Conservation (phyloP, 2,888 invertebrate genomes). For the Pterostichus madidus region DNA sequence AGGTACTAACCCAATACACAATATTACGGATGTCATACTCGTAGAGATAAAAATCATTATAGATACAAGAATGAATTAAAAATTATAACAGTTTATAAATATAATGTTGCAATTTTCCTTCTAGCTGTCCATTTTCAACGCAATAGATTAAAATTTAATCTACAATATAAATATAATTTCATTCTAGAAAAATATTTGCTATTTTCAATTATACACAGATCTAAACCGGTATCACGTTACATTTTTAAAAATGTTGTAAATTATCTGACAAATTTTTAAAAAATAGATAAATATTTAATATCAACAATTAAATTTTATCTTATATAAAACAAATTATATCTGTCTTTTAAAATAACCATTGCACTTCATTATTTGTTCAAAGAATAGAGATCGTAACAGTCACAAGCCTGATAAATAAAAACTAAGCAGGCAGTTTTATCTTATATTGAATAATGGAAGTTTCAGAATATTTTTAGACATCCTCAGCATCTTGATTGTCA, state of each 20-base stretch:
- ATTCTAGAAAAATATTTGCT: constrained; percentile 2
- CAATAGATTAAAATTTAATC: not conserved
- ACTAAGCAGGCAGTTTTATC: constrained; percentile 17
- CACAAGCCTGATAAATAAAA: constrained; percentile 4
- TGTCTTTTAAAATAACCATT: constrained; percentile 45
- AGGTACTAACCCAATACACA: constrained; percentile 47
- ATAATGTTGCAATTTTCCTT: not conserved
- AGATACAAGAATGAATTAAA: constrained; percentile 12
- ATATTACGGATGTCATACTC: not conserved
- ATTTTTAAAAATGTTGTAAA: constrained; percentile 41
- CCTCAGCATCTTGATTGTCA: constrained; percentile 69
- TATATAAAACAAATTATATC: constrained; percentile 12
- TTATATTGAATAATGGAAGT: not conserved
- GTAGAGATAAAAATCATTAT: constrained; percentile 23
- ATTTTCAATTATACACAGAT: constrained; percentile 17
- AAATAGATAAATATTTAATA: not conserved
- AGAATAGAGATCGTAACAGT: constrained; percentile 13
- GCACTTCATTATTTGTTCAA: constrained; percentile 53
- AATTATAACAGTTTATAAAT: not conserved
- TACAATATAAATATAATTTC: constrained; percentile 4
- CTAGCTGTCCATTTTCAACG: not conserved
- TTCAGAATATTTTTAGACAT: constrained; percentile 60
- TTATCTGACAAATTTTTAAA: not conserved
- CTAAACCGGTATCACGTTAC: constrained; percentile 26
- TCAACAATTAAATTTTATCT: constrained; percentile 26